Evolutionary conservation across 2,888 invertebrate genomes (phyloP), one percentile per base, ranked within the genome.

Genomic region (Drosophila birchii): DNA sequence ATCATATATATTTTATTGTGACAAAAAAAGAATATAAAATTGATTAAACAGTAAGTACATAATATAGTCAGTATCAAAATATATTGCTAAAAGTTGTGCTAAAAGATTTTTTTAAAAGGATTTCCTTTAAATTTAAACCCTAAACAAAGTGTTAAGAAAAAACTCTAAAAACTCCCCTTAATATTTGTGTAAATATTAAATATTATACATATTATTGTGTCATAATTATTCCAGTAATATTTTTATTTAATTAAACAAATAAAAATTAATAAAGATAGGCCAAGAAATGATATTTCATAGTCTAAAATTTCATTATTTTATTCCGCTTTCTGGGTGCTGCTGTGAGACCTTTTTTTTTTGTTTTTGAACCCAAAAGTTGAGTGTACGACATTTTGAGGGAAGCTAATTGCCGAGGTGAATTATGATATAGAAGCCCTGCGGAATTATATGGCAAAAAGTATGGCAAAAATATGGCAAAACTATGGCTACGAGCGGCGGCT

Each of bases 401-500:
- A 78, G 72, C 84, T 86, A 86, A 86, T 86, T 86, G 86, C 81
- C 72, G 63, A 59, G 88, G 84, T 86, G 88, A 86, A 86, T 88
- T 86, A 86, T 86, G 84, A 86, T 87, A 83, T 88, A 86, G 82
- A 84, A 84, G 82, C 80, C 73, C 78, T 76, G 84, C 70, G 80
- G 68, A 79, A 81, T 76, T 75, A 81, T 86, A 47, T 32, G 47
- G 29, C 26, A 26, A 47, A n/a, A 47, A 45, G 78, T 84, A 47
- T 47, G 47, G 47, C 34, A 34, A 16, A 79, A 73, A 72, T 73
- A 78, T 73, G 69, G 71, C 73, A 75, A 73, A 75, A 78, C 86
- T 78, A 63, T 68, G 75, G 69, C 73, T 71, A 73, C 75, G 26
- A 51, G 23, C 75, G 18, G 54, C 45, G 45, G 84, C 78, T 81